Evolutionary conservation across 2,113 vertebrate species (phyloP).

Genomic region (Rhabdomys dilectus): DNA sequence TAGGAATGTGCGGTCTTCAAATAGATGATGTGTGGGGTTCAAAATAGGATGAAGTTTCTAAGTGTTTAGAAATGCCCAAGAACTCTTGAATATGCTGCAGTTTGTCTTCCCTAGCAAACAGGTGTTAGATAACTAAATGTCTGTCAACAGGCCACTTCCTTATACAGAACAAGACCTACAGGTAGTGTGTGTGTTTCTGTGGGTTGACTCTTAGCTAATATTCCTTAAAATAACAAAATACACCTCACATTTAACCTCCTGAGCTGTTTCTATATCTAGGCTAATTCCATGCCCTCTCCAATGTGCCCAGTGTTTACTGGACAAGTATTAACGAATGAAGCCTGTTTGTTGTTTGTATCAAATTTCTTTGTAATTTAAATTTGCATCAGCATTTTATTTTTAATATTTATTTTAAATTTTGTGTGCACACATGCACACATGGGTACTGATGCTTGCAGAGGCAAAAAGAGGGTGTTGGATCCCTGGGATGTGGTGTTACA

Average conservation of each 20-base stretch:
- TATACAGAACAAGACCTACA: neutral
- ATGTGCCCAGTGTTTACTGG: neutral
- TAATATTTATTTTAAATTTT: neutral
- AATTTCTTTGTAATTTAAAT: neutral
- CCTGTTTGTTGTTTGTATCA: neutral
- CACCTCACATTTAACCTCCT: neutral
- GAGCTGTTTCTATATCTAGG: neutral
- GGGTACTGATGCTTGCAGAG: neutral
- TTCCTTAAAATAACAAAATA: slow-evolving; percentile 28
- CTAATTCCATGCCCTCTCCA: neutral
- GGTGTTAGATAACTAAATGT: neutral
- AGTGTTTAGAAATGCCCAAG: neutral
- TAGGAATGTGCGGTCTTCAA: neutral
- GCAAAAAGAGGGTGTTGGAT: neutral
- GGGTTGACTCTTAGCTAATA: neutral
- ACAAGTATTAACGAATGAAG: neutral
- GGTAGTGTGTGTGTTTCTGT: neutral
- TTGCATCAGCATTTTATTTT: neutral
- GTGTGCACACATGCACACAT: neutral
- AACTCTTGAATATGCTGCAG: neutral
- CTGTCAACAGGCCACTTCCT: neutral
- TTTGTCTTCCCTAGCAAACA: neutral
- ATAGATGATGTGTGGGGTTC: neutral
- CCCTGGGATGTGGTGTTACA: neutral
- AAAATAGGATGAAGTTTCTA: neutral